Percentiles rank a stretch among this genome's conserved stretches.
phyloP scores from a whole-genome alignment of 2,113 vertebrate genomes.

The Apaloderma vittatum region DNA sequence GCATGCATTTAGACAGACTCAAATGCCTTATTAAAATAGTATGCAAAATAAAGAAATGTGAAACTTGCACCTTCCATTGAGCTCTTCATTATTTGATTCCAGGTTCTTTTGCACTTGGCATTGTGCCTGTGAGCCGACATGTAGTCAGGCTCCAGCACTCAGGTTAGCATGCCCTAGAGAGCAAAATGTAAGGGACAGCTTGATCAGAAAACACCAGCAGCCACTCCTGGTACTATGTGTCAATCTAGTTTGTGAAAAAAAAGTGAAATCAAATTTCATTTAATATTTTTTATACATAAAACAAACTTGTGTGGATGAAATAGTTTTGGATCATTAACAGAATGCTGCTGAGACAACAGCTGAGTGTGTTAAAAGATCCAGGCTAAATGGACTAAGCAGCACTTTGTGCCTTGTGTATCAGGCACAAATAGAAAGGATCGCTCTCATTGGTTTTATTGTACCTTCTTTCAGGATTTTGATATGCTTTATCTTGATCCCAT shows the following conservation, averaged over 20 bases:
- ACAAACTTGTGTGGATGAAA: not conserved
- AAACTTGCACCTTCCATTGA: not conserved
- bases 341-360: not conserved
- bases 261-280: not conserved
- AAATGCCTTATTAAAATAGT: not conserved
- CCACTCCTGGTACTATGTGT: not conserved
- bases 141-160: not conserved
- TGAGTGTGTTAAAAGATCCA: not conserved
- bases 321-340: not conserved
- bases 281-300: not conserved
- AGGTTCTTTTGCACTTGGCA: not conserved
- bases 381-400: not conserved
- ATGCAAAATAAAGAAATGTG: not conserved
- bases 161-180: not conserved
- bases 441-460: not conserved
- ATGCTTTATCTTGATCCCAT: constrained; percentile 36
- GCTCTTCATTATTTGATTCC: not conserved
- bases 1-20: not conserved
- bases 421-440: not conserved
- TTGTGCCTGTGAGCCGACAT: not conserved
- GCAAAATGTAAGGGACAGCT: not conserved
- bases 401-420: not conserved
- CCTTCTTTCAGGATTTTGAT: not conserved
- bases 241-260: not conserved
- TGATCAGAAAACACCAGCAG: not conserved